Evolutionary conservation across 1,140 invertebrate species (phyloP), one percentile per base, ranked within the genome.

Genomic region (Sarcophaga peregrina): DNA sequence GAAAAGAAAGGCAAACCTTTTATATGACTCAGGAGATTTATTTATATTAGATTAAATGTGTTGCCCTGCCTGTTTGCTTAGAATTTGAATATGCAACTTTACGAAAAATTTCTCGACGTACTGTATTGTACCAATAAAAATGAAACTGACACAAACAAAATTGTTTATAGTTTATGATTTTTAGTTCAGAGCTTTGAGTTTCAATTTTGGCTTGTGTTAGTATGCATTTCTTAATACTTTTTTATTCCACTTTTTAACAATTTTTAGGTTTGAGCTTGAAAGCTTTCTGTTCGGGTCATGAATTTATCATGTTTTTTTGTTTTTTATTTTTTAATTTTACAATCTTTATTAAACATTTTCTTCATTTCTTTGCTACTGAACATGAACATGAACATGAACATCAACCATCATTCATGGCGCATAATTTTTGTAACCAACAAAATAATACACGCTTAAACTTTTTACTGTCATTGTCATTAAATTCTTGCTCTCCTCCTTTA

Each of bases 381-480:
- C 1, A 37, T 37, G 25, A 37, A 37, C 25, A 37, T 37, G 25
- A 37, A 4, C 25, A 37, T 37, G 25, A 37, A 37, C 25, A 37
- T 37, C 25, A 73, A 68, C 17, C 83, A 84, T 74, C 75, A 17
- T 68, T 84, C 68, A n/a, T 82, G 47, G 75, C 47, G 75, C 75
- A 78, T 78, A 78, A 78, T 72, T 68, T 86, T 87, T 81, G 25
- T 83, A 81, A 87, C 87, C 88, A 88, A 89, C 87, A 86, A 68
- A 89, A 90, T 90, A 90, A 90, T 88, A 89, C 25, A 89, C 87
- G 88, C 87, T 90, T 90, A 90, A 90, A 90, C 88, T 90, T 90
- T 90, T 90, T 90, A 90, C 88, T 90, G 25, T 37, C 25, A 88
- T 90, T 90, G 88, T 89, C 88, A 90, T 90, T 90, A 90, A 90